Base-by-base conservation (phyloP, 1,140 invertebrate genomes). In the Drosophila pallidifrons region DNA sequence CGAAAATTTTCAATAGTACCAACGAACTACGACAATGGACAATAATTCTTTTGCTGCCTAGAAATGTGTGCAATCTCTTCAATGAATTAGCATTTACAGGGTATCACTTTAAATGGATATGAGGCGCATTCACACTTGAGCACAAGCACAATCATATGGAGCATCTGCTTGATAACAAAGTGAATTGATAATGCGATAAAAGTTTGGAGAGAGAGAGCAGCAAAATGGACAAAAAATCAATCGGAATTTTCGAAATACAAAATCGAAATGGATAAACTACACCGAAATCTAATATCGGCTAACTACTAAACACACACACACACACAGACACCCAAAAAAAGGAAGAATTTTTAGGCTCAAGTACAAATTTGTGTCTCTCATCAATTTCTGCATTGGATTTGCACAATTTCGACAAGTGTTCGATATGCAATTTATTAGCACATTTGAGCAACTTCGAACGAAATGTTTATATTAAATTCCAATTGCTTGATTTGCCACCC, bases 361-460 rank as follows among this genome's bases (percentile, higher is more conserved):
- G 28, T 38, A 47, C 46, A 63, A 35, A 32, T 30, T 63, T 51
- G 25, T 13, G 35, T 10, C 15, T 41, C 15, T 38, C 35, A 54
- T 25, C 11, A 43, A 45, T 20, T 45, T 55, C 43, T 30, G 13
- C 63, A 65, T 20, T 8, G 45, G 35, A 54, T 72, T 77, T 25
- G 43, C 30, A 43, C 41, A 71, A 47, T 47, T 57, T 64, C 20
- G 13, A 20, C 49, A 76, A 77, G 69, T 77, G 61, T 77, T 72
- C 35, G 57, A 60, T 58, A 72, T 77, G 55, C 61, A 73, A 77
- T 77, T 73, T 73, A 63, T 76, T 71, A 75, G 52, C 47, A 60
- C 41, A 57, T 57, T 57, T 57, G 16, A 25, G 57, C 4, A 45
- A 46, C 57, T 46, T 25, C 20, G 41, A 20, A 5, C 41, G 20